A percentile compares a stretch with the other conserved stretches of the same genome.
Evolutionary conservation across 2,888 invertebrate species (phyloP).

Genomic region (Amphipoea lucens): DNA sequence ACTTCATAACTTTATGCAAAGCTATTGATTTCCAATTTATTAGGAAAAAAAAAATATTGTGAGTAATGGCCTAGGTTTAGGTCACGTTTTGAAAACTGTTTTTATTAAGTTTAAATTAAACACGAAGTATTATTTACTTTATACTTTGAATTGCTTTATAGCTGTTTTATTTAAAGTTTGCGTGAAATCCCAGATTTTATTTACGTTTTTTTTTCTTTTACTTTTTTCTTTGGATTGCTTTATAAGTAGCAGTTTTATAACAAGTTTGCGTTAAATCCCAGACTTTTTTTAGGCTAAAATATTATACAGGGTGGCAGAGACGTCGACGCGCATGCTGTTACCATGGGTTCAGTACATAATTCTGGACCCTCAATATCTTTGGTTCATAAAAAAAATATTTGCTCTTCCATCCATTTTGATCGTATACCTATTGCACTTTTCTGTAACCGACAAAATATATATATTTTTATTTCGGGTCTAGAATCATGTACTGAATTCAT

Average conservation of each 20-base stretch:
- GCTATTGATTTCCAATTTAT: slow-evolving; percentile 18
- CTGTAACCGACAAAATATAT: no score
- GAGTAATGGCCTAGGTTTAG: not conserved
- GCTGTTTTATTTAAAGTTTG: not conserved
- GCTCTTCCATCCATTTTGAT: no score
- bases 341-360: not conserved
- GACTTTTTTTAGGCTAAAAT: not conserved
- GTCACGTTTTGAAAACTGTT: not conserved
- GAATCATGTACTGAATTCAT: no score
- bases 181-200: no score
- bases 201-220: no score
- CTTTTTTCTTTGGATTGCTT: no score
- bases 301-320: no score
- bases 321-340: no score
- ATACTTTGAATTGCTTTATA: not conserved
- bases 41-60: not conserved
- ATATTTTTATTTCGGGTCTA: no score
- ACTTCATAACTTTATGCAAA: slow-evolving; percentile 46
- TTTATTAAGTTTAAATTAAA: not conserved
- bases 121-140: not conserved
- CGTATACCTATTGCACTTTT: no score
- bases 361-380: no score
- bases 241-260: not conserved
- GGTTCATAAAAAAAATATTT: no score
- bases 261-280: not conserved